phyloP scores from a whole-genome alignment of 2,113 vertebrate genomes.

The Gasterosteus nipponicus region DNA sequence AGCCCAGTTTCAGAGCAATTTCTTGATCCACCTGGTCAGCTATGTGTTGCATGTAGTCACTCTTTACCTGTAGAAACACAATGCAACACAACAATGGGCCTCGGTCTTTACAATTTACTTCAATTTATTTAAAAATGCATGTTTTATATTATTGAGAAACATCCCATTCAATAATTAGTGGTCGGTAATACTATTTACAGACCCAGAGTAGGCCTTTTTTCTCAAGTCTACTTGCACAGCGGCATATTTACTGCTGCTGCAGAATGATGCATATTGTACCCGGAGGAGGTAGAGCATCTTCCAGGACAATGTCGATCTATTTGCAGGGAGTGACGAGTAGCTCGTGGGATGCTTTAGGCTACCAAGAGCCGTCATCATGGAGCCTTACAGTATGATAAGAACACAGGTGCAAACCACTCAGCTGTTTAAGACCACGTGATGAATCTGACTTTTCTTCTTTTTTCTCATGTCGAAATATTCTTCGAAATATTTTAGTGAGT shows the following conservation, averaged over 20 bases:
- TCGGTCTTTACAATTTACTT: background rate
- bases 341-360: background rate
- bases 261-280: background rate
- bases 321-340: background rate
- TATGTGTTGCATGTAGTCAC: conserved; percentile 96
- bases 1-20: conserved; percentile 96
- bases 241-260: conserved; percentile 2
- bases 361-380: background rate
- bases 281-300: background rate
- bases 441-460: too few relatives aligned
- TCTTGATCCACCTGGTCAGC: conserved; percentile 98
- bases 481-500: background rate
- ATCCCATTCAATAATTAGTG: background rate
- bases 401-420: background rate
- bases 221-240: background rate
- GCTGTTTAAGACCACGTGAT: too few relatives aligned
- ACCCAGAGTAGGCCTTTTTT: background rate
- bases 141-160: background rate
- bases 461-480: background rate
- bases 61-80: conserved; percentile 89
- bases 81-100: background rate
- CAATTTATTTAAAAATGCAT: background rate
- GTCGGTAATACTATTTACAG: background rate
- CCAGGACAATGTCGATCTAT: background rate
- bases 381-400: background rate